Evolutionary conservation across 2,888 invertebrate genomes (phyloP), one percentile per base, ranked within the genome.

Genomic region (Lithophane socia): DNA sequence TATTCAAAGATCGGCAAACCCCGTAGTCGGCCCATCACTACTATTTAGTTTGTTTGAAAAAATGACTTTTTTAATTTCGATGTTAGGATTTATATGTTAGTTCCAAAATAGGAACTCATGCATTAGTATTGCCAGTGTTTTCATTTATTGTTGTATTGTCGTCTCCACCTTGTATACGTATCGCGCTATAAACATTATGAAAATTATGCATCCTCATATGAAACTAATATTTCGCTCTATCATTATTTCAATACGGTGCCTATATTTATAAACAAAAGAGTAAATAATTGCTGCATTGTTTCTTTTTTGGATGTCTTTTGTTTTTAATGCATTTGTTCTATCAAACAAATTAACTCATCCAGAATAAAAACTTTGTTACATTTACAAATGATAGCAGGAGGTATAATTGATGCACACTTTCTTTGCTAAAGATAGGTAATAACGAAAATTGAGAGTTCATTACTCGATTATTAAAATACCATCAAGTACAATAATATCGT

Each of bases 371-470:
- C 49, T 66, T 12, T 49, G 21, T 47, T 18, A 49, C 9, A 42
- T 61, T 61, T n/a, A 56, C 9, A 44, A n/a, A n/a, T n/a, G n/a
- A n/a, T 16, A 58, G 16, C 8, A 49, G n/a, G n/a, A n/a, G n/a
- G 42, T 49, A 21, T 77, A 63, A 29, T 74, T 29, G 61, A 29
- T 13, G 54, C 52, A 68, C 37, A 52, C 37, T 82, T 71, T 71
- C 52, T n/a, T 54, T 66, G 37, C 47, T 18, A 58, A 24, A 4
- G 21, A 7, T 29, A 75, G 24, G 70, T 79, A 68, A 75, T 80
- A 68, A 72, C 71, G 21, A 52, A 67, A 74, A 67, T 75, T 66
- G n/a, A 68, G 44, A 71, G 37, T 74, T 70, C 7, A 81, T 77
- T 79, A 76, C 13, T 37, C 42, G 58, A 52, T 29, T 63, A 74